Evolutionary conservation across 1,140 invertebrate species (phyloP).

Genomic region (Aphaenogaster floridana): DNA sequence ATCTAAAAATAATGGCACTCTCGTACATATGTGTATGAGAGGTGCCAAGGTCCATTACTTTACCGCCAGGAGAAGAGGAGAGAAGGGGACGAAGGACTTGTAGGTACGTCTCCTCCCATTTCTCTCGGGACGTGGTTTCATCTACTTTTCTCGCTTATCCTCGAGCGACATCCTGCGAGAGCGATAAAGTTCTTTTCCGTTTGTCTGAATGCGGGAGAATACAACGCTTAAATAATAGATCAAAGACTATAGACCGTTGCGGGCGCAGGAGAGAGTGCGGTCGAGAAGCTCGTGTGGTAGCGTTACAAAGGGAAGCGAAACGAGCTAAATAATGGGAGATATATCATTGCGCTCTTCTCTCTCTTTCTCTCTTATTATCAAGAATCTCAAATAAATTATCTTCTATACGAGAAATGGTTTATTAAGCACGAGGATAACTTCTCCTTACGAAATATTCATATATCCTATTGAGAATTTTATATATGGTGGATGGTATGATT

Average conservation of each 20-base stretch:
- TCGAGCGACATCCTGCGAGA: slow-evolving; percentile 20
- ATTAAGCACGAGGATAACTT: not conserved
- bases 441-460: not conserved
- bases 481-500: not conserved
- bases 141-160: slow-evolving; percentile 20
- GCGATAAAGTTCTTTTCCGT: slow-evolving; percentile 43
- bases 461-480: not conserved
- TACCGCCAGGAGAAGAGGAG: not conserved
- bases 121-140: not conserved
- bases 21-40: slow-evolving; percentile 11
- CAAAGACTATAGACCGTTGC: slow-evolving; percentile 13
- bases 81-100: not conserved
- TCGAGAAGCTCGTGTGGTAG: slow-evolving; percentile 10
- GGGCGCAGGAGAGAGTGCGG: not conserved
- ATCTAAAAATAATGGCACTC: slow-evolving; percentile 68
- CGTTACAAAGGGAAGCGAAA: slow-evolving; percentile 41
- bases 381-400: slow-evolving; percentile 24
- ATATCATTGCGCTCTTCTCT: not conserved
- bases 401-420: slow-evolving; percentile 1
- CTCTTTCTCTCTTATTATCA: slow-evolving; percentile 7
- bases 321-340: slow-evolving; percentile 8
- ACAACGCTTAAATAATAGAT: slow-evolving; percentile 58
- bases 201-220: slow-evolving; percentile 37
- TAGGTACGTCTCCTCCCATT: not conserved
- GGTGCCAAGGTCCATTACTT: slow-evolving; percentile 57